Evolutionary conservation across 1,140 invertebrate genomes (phyloP).

Genomic region (Hyles vespertilio): DNA sequence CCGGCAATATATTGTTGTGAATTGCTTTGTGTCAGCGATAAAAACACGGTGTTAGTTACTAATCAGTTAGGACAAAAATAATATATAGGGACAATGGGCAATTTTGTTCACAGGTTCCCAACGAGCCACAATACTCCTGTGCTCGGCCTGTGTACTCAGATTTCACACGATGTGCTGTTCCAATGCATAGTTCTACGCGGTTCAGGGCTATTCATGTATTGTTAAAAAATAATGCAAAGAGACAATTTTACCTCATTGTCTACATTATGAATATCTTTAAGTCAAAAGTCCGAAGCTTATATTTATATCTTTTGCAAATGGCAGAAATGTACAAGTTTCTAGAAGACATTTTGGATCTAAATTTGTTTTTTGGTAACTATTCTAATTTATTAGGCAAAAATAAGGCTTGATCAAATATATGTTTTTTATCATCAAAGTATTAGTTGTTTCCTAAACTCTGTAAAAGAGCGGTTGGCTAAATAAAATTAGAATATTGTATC

Average conservation of each 20-base stretch:
- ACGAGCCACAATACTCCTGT: slow-evolving; percentile 33
- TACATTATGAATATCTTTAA: too few species aligned
- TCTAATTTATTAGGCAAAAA: too few species aligned
- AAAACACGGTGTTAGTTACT: slow-evolving; percentile 48
- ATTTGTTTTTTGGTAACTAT: too few species aligned
- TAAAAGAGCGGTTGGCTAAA: too few species aligned
- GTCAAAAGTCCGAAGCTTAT: too few species aligned
- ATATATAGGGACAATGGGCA: slow-evolving; percentile 53
- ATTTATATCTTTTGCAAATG: too few species aligned
- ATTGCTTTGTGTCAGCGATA: slow-evolving; percentile 51
- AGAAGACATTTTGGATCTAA: too few species aligned
- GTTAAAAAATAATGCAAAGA: neutral
- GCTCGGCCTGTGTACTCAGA: slow-evolving; percentile 11
- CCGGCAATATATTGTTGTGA: slow-evolving; percentile 43
- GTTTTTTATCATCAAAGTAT: too few species aligned
- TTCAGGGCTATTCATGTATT: slow-evolving; percentile 13
- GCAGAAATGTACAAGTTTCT: too few species aligned
- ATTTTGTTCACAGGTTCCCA: slow-evolving; percentile 37
- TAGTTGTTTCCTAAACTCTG: too few species aligned
- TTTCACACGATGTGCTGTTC: slow-evolving; percentile 27
- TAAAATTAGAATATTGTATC: neutral
- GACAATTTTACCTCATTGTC: neutral
- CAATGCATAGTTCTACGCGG: slow-evolving; percentile 4
- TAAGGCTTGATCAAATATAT: too few species aligned
- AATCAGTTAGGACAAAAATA: slow-evolving; percentile 50